Evolutionary conservation across 2,797 vertebrate genomes (phyloP).

Genomic region (Loris lydekkerianus): DNA sequence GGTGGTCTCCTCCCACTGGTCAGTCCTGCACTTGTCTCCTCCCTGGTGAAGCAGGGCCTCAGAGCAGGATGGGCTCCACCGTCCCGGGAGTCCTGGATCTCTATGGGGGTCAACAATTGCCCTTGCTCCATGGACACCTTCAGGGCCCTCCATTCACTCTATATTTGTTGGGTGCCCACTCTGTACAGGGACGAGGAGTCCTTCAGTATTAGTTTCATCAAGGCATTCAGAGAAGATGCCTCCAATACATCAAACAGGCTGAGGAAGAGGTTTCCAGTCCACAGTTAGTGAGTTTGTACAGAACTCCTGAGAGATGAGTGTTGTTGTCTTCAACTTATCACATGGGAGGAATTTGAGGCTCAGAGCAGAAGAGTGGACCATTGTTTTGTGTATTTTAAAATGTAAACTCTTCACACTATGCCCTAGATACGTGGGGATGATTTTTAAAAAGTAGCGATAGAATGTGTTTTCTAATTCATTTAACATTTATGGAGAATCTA

Average conservation of each 20-base stretch:
- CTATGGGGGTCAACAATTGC: background rate
- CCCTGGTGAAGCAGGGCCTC: background rate
- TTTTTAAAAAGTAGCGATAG: background rate
- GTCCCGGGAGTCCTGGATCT: background rate
- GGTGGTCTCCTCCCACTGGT: background rate
- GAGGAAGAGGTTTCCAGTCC: background rate
- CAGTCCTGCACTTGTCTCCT: background rate
- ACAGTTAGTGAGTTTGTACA: background rate
- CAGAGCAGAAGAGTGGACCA: background rate
- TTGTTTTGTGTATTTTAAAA: slow-evolving; percentile 12
- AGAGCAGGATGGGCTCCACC: no score
- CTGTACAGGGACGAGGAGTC: background rate
- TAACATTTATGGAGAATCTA: background rate
- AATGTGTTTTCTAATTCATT: slow-evolving; percentile 18
- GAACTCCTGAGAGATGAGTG: background rate
- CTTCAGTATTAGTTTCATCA: background rate
- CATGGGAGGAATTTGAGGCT: background rate
- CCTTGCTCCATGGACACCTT: background rate
- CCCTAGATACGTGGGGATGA: background rate
- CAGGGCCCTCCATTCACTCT: background rate
- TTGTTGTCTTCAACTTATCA: background rate
- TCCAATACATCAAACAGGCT: background rate
- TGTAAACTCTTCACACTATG: background rate
- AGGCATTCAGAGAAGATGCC: background rate
- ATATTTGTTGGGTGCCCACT: background rate